Conservation (phyloP, 2,797 vertebrate genomes). For the Acanthopagrus latus region DNA sequence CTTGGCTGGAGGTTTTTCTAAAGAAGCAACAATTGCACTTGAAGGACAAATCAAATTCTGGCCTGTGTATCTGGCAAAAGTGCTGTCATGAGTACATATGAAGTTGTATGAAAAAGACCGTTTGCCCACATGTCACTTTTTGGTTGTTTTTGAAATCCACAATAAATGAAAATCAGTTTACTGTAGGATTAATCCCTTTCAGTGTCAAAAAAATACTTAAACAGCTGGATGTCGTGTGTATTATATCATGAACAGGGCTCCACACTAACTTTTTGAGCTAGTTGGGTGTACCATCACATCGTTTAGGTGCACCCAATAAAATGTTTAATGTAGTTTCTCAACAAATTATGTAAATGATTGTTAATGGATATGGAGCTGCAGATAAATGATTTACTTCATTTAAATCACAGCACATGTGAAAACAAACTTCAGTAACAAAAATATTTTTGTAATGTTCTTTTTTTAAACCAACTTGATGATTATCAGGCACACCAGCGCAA, state of each 20-base stretch:
- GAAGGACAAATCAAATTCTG: constrained; percentile 40
- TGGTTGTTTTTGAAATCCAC: not conserved
- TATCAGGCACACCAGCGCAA: no score
- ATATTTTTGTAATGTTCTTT: no score
- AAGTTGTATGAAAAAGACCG: not conserved
- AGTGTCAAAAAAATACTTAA: not conserved
- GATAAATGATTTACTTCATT: no score
- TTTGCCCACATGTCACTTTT: not conserved
- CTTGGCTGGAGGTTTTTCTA: constrained; percentile 21
- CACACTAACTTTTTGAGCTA: no score
- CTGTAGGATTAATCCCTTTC: constrained; percentile 1
- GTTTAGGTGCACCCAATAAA: no score
- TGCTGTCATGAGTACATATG: constrained; percentile 9
- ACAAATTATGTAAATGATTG: no score
- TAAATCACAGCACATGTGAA: no score
- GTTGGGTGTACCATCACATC: no score
- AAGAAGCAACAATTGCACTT: constrained; percentile 38
- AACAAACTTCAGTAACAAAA: no score
- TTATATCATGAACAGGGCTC: not conserved
- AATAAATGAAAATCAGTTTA: constrained; percentile 18
- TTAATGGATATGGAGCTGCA: no score
- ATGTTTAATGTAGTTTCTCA: no score
- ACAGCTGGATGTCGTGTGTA: not conserved
- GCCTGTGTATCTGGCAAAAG: constrained; percentile 53
- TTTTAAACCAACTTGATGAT: no score